Evolutionary conservation across 2,888 invertebrate genomes (phyloP), one percentile per base, ranked within the genome.

Genomic region (Petrolisthes cinctipes): DNA sequence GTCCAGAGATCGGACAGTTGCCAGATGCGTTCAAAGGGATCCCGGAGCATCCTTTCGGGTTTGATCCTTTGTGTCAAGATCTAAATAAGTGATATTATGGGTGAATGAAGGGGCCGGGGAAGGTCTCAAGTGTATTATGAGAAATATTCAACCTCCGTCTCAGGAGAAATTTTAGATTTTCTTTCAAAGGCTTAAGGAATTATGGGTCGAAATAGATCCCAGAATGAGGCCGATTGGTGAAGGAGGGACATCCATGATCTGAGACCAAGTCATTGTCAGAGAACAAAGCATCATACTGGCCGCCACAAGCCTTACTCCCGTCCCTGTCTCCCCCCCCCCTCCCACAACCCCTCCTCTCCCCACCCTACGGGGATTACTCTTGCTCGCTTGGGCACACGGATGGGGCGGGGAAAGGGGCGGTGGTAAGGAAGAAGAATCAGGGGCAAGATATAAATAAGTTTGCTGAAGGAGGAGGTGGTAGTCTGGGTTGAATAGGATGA

Each of bases 61-160:
- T 83, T 86, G 86, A 86, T 86, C 86, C 86, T 86, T 86, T 86
- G 86, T 86, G 86, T 86, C 86, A 86, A 86, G 86, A 86, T 86
- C 86, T 80, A 86, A 86, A 86, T 86, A 86, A 86, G 86, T 86
- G 86, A 86, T 86, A 86, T 86, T 83, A 83, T 71, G 83, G 83
- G 53, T 83, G 86, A 83, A 79, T 86, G 86, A 83, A 82, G 86
- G 78, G 86, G 78, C 37, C 82, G 23, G 51, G 61, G 66, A 76
- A 79, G 75, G 61, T 78, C 80, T 71, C 79, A 76, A 82, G 83
- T 83, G 80, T 83, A 86, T 83, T 83, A 83, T 78, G 78, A 23
- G 66, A 80, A 86, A 86, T 86, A 86, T 86, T 86, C 86, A n/a
- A 56, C 66, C 78, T 66, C 56, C 71, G 81, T 78, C 78, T 86